Conservation (phyloP, 2,797 vertebrate genomes). For the Esox lucius region DNA sequence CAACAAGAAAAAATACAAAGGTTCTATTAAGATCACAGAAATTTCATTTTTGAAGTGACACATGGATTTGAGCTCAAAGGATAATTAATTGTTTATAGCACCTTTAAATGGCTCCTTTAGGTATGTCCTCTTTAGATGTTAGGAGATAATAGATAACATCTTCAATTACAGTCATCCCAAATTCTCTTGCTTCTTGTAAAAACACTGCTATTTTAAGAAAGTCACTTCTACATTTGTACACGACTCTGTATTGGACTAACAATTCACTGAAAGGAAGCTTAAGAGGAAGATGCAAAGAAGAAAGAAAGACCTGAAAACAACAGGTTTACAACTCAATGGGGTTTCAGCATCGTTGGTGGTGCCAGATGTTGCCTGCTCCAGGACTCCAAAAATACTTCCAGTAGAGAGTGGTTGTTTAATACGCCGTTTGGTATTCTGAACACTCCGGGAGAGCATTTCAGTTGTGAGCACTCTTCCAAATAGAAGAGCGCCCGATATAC, state of each 20-base stretch:
- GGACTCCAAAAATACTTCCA: not conserved
- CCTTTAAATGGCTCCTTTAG: conserved; percentile 33
- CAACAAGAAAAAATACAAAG: conserved; percentile 52
- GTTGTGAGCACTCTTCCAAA: not conserved
- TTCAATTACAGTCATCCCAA: conserved; percentile 24
- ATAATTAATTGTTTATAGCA: conserved; percentile 55
- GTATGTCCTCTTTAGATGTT: conserved; percentile 47
- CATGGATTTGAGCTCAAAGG: conserved; percentile 45
- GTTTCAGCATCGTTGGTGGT: not conserved
- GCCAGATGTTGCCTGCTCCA: not conserved
- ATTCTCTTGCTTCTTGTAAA: conserved; percentile 41
- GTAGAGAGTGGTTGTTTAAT: not conserved
- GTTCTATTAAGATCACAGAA: conserved; percentile 43
- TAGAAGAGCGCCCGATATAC: too few relatives aligned
- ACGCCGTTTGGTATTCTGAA: not conserved
- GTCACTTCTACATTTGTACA: not conserved
- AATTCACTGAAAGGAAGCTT: not conserved
- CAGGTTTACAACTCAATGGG: not conserved
- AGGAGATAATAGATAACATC: conserved; percentile 38
- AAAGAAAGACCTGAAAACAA: not conserved
- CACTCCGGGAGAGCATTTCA: not conserved
- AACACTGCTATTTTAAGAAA: conserved; percentile 12
- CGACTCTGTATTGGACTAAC: not conserved
- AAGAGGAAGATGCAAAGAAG: not conserved
- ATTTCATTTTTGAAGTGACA: conserved; percentile 49